phyloP scores from a whole-genome alignment of 2,113 vertebrate species.

The Proterorhinus semilunaris region DNA sequence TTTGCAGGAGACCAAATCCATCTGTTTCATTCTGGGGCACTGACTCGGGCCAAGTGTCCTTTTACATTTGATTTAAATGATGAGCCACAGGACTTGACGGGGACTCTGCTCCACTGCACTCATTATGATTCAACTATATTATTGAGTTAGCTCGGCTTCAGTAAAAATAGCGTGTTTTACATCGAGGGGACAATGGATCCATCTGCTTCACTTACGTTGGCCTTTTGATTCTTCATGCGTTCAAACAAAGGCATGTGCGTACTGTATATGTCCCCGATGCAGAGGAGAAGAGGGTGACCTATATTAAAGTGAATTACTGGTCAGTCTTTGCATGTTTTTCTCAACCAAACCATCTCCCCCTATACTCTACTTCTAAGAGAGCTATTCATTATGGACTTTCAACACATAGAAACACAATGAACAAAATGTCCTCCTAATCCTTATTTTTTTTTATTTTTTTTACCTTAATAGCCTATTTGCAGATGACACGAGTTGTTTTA shows the following conservation, averaged over 20 bases:
- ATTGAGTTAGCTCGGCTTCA: conserved; percentile 43
- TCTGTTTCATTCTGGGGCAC: conserved; percentile 50
- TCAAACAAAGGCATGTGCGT: conserved; percentile 2
- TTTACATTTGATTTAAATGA: conserved; percentile 54
- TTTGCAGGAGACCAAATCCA: conserved; percentile 43
- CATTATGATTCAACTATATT: conserved; percentile 17
- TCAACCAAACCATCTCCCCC: background rate
- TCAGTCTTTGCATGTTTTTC: background rate
- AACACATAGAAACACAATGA: too few species aligned
- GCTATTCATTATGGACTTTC: too few species aligned
- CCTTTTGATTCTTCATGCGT: conserved; percentile 35
- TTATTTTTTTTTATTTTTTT: too few species aligned
- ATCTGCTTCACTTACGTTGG: conserved; percentile 36
- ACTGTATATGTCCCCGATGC: background rate
- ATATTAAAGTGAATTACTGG: background rate
- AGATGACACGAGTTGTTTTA: too few species aligned
- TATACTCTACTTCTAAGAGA: too few species aligned
- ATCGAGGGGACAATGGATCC: conserved; percentile 26
- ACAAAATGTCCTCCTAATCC: too few species aligned
- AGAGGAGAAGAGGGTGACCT: background rate
- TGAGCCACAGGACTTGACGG: conserved; percentile 36
- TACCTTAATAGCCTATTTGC: too few species aligned
- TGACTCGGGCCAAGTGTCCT: conserved; percentile 45
- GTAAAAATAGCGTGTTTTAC: conserved; percentile 25
- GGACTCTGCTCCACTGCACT: conserved; percentile 20